Base-by-base conservation (phyloP, 2,113 vertebrate genomes). In the Prunella himalayana region DNA sequence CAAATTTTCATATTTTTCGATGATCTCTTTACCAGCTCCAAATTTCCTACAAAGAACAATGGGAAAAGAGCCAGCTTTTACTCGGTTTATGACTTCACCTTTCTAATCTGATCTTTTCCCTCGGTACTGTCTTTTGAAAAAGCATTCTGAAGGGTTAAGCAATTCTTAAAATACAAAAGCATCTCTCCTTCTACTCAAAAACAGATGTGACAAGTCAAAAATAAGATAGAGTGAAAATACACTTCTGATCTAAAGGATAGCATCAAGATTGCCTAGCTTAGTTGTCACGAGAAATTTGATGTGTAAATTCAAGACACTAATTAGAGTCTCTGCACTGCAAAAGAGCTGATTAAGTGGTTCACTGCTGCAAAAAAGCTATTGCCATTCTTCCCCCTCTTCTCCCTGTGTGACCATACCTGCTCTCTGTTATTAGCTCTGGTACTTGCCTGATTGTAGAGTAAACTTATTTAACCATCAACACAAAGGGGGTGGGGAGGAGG, bases 381-480 rank as follows among this genome's bases (percentile, higher is more conserved):
- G 28, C 15, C n/a, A 14, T 51, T 94, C 73, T 49, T 82, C 71
- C 24, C n/a, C 7, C 16, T 75, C 56, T 60, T 71, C 69, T 79
- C 56, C 30, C 13, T 3, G 1, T 17, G 41, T 31, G 54, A 92
- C 63, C 66, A 41, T 28, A 14, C 15, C 49, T 75, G 69, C 47
- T 78, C 24, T 72, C 60, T 25, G 10, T 42, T 63, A 63, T 27
- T 70, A 92, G 64, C 42, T 86, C 39, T 27, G 23, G 35, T 23
- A 42, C 11, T 37, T 4, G 2, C 65, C 57, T 37, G 51, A 57
- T 45, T 82, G 41, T 37, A 77, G 16, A 44, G 31, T 51, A 82
- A 91, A 84, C 39, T 66, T 61, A 61, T 23, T 86, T 82, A 95
- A 56, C 53, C 33, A 69, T 80, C 72, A 89, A 30, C 42, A 81